Evolutionary conservation across 2,797 vertebrate genomes (phyloP).

Genomic region (Sparus aurata): DNA sequence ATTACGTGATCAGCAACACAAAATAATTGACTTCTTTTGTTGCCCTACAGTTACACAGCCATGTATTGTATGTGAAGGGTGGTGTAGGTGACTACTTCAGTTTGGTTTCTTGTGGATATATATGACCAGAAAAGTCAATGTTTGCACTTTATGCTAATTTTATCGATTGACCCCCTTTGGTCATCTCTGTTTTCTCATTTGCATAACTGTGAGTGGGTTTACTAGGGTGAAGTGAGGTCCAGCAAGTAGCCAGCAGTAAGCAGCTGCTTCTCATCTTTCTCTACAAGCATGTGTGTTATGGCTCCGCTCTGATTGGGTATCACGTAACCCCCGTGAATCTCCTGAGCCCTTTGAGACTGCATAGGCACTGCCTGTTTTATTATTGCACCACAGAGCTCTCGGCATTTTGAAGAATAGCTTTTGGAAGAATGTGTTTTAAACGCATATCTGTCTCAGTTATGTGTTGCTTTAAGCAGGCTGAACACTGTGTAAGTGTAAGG

Average conservation of each 20-base stretch:
- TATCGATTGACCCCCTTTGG: slow-evolving; percentile 34
- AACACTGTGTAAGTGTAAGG: slow-evolving; percentile 7
- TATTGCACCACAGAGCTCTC: slow-evolving; percentile 51
- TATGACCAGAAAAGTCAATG: not conserved
- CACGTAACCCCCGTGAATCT: slow-evolving; percentile 69
- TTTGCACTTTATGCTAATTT: slow-evolving; percentile 12
- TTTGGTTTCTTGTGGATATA: not conserved
- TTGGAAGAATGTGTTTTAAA: slow-evolving; percentile 42
- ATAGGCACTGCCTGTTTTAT: slow-evolving; percentile 55
- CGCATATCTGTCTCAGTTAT: not conserved
- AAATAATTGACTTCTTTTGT: not conserved
- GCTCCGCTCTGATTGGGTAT: slow-evolving; percentile 75
- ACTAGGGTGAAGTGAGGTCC: slow-evolving; percentile 50
- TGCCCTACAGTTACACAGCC: not conserved
- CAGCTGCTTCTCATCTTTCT: slow-evolving; percentile 82
- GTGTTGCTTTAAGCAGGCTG: slow-evolving; percentile 25
- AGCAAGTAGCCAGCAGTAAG: slow-evolving; percentile 62
- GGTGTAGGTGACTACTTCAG: not conserved
- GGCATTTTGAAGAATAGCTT: slow-evolving; percentile 27
- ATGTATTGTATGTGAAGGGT: not conserved
- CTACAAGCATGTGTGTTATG: slow-evolving; percentile 71
- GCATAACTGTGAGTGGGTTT: slow-evolving; percentile 60
- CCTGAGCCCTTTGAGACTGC: slow-evolving; percentile 54
- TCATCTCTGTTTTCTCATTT: slow-evolving; percentile 52
- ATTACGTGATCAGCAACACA: not conserved